phyloP scores from a whole-genome alignment of 1,140 invertebrate species.

The Bombus vancouverensis region DNA sequence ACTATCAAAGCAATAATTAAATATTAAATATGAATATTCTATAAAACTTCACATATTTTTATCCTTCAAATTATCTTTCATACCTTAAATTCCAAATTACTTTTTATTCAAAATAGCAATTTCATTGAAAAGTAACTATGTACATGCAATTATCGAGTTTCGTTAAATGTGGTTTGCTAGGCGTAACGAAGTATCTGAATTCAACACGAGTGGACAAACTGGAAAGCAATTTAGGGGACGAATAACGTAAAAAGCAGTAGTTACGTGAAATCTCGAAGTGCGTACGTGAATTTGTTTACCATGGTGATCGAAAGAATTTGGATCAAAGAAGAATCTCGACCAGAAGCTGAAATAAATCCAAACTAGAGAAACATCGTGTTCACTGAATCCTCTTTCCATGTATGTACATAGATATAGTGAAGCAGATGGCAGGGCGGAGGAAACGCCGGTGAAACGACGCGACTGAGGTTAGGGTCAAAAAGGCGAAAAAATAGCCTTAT shows the following conservation, averaged over 20 bases:
- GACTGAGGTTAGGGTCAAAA: constrained; percentile 24
- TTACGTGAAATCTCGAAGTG: constrained; percentile 2
- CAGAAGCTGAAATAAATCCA: constrained; percentile 33
- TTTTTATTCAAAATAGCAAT: background rate
- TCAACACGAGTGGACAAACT: background rate
- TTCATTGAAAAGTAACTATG: background rate
- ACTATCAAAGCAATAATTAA: background rate
- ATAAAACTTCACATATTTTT: background rate
- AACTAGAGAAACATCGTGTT: constrained; percentile 44
- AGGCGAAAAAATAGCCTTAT: constrained; percentile 55
- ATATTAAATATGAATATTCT: background rate
- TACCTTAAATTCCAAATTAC: background rate
- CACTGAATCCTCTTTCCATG: constrained; percentile 16
- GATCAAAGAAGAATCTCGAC: constrained; percentile 24
- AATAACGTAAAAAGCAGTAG: background rate
- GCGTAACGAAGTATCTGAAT: background rate
- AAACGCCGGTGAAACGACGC: constrained; percentile 15
- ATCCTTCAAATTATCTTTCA: background rate
- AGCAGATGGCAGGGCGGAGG: background rate
- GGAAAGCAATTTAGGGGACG: background rate
- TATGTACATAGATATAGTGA: background rate
- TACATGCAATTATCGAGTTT: background rate
- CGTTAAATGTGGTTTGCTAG: background rate
- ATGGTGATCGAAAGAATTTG: constrained; percentile 39
- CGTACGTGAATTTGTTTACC: constrained; percentile 31